phyloP scores from a whole-genome alignment of 1,140 invertebrate genomes.

The Whitmania pigra region DNA sequence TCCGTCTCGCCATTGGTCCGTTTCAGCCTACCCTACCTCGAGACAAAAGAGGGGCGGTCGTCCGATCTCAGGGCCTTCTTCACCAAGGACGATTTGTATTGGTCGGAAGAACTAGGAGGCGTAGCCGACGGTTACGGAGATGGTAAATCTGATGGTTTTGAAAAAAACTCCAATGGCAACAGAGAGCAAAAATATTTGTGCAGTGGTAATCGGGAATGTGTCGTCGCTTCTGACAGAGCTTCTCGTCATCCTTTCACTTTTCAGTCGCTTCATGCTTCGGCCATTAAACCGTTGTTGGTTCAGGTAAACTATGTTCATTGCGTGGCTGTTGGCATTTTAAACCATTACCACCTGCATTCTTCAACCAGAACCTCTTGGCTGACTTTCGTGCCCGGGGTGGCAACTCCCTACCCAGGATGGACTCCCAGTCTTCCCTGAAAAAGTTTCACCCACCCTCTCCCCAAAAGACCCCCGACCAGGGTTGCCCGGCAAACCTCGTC shows the following conservation, averaged over 20 bases:
- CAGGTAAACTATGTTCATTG: neutral
- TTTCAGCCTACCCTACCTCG: slow-evolving; percentile 72
- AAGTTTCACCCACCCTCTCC: slow-evolving; percentile 1
- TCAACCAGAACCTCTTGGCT: slow-evolving; percentile 55
- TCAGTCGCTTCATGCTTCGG: too few species aligned
- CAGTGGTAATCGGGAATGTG: neutral
- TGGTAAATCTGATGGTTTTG: neutral
- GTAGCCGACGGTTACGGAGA: neutral
- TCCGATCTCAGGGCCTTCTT: slow-evolving; percentile 65
- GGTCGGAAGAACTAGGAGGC: neutral
- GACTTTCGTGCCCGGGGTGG: slow-evolving; percentile 69
- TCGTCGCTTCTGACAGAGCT: too few species aligned
- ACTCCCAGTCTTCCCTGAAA: neutral
- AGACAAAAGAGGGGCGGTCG: slow-evolving; percentile 65
- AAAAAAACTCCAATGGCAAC: neutral
- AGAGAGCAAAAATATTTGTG: neutral
- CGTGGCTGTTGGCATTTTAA: too few species aligned
- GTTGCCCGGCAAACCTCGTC: slow-evolving; percentile 28
- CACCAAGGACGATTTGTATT: slow-evolving; percentile 48
- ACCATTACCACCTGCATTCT: too few species aligned
- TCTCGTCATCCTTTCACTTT: too few species aligned
- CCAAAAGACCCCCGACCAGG: slow-evolving; percentile 24
- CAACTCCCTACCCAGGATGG: neutral
- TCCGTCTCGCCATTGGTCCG: slow-evolving; percentile 74
- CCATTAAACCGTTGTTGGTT: too few species aligned